Conservation (phyloP, 2,888 invertebrate species). For the Chrysomela aeneicollis region DNA sequence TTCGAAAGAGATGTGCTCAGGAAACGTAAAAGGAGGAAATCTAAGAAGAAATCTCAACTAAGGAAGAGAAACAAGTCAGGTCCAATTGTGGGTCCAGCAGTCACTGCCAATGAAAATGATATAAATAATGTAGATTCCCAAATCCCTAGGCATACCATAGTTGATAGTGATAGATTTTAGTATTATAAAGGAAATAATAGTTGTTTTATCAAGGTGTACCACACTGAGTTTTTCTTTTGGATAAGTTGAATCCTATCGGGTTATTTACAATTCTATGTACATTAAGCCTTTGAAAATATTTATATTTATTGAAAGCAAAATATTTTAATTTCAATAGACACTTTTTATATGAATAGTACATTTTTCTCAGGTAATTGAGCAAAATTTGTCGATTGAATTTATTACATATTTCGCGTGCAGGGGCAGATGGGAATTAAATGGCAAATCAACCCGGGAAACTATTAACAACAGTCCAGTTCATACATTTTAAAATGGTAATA, state of each 20-base stretch:
- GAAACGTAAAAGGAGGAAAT: conserved; percentile 25
- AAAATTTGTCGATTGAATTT: background rate
- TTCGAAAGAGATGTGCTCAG: conserved; percentile 17
- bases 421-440: no score
- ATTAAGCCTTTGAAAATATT: conserved; percentile 19
- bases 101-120: conserved; percentile 31
- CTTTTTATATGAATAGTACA: conserved; percentile 25
- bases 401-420: no score
- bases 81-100: conserved; percentile 7
- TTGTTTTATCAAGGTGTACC: conserved; percentile 16
- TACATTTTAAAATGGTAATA: no score
- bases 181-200: conserved; percentile 17
- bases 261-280: conserved; percentile 22
- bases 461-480: no score
- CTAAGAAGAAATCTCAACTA: conserved; percentile 6
- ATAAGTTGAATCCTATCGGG: conserved; percentile 19
- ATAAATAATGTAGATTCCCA: conserved; percentile 25
- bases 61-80: conserved; percentile 21
- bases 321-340: conserved; percentile 32
- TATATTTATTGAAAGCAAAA: conserved; percentile 31
- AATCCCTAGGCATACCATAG: conserved; percentile 18
- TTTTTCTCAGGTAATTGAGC: background rate
- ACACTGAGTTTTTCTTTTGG: conserved; percentile 8
- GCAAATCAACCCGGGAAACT: no score
- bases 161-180: conserved; percentile 11